Evolutionary conservation across 2,797 vertebrate species (phyloP), one percentile per base, ranked within the genome.

Genomic region (Erpetoichthys calabaricus): DNA sequence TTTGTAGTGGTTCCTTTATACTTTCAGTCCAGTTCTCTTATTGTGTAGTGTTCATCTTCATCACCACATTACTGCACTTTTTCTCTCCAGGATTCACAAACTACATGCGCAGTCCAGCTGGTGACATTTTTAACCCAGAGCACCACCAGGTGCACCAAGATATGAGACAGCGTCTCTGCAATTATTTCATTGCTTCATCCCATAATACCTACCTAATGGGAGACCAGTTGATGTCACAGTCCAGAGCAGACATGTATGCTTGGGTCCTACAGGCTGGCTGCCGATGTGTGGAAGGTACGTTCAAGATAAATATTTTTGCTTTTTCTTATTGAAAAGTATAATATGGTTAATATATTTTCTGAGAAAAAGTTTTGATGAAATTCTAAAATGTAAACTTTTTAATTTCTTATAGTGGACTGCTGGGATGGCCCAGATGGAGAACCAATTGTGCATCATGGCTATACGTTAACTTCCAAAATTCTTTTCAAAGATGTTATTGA

Each of bases 131-230:
- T 72, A 94, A 95, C 72, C 89, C 90, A 0, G 87, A 88, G 3
- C 93, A 98, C 71, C 81, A 91, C 63, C 68, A 72, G 0, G 86
- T 98, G 66, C 89, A 74, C 73, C 92, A 98, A 77, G 93, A 98
- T 71, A 98, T 99, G 96, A 86, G 69, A 1, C 87, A 70, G 58
- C 89, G 95, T 0, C 75, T 99, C 64, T 95, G 89, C 68, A 85
- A 92, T 74, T 99, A 99, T 65, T 99, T 94, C 73, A 94, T 98
- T 60, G 88, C 95, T 63, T 97, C 96, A 0, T 99, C 96, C 50
- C 96, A 99, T 76, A 99, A 99, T 80, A 99, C 96, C 63, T 99
- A 99, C 83, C 89, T 99, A 75, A 91, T 85, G 85, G 96, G 96
- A 0, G 96, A 99, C 82, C 96, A 99, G 75, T 87, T 99, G 65